phyloP scores from a whole-genome alignment of 1,140 invertebrate genomes.

The Heterodera schachtii region DNA sequence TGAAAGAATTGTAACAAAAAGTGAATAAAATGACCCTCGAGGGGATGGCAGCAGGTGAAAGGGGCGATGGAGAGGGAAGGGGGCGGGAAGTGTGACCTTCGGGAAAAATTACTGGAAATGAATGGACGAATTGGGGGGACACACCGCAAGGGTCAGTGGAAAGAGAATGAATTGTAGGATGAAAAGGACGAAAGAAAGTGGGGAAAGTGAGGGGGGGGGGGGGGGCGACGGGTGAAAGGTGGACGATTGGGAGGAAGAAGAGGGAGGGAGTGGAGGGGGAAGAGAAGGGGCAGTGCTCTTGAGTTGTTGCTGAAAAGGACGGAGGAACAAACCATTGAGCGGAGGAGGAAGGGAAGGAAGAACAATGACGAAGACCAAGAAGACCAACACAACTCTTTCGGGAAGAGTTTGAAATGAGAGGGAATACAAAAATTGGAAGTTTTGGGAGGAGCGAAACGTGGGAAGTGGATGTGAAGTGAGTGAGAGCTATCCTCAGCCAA shows the following conservation, averaged over 20 bases:
- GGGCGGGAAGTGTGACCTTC: not conserved
- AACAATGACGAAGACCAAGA: not conserved
- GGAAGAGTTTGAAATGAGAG: not conserved
- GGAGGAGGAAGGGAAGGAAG: not conserved
- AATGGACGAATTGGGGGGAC: conserved; percentile 2
- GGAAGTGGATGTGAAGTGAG: not conserved
- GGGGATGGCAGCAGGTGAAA: conserved; percentile 11
- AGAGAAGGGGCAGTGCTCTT: not conserved
- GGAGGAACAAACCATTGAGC: not conserved
- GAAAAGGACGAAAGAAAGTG: not conserved
- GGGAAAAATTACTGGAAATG: conserved; percentile 1
- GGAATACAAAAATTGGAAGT: not conserved
- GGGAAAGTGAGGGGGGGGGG: not conserved
- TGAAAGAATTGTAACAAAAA: not conserved
- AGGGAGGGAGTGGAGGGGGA: not conserved
- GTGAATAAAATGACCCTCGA: not conserved
- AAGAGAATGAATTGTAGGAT: not conserved
- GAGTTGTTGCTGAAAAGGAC: not conserved
- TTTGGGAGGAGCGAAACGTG: not conserved
- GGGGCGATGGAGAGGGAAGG: not conserved
- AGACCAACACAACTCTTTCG: not conserved
- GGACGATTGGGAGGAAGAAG: not conserved
- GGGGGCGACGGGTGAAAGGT: not conserved
- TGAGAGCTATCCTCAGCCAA: no score
- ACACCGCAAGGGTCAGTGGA: not conserved